These are phyloP conservation scores for Euphydryas editha DNA, from an alignment of 2,888 invertebrate genomes.

Conservation along the genomic window DNA sequence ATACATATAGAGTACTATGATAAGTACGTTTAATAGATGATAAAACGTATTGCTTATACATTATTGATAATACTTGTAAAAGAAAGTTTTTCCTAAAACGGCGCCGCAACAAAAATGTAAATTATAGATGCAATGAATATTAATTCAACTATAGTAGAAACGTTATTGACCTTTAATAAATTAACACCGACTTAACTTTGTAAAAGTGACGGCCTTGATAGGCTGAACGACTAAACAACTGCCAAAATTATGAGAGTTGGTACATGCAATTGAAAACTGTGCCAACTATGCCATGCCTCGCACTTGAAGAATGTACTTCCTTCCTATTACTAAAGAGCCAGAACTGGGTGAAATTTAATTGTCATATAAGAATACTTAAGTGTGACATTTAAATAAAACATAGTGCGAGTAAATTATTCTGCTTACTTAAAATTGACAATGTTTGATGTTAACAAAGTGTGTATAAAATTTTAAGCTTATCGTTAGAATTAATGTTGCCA, in stretches of 20 bases:
- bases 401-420: not conserved
- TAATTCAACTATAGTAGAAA: not conserved
- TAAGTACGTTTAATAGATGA: too few species aligned
- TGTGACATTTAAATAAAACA: slow-evolving; percentile 15
- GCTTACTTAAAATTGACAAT: not conserved
- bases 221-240: slow-evolving; percentile 28
- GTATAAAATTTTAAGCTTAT: not conserved
- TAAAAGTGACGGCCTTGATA: slow-evolving; percentile 27
- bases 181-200: slow-evolving; percentile 21
- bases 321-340: slow-evolving; percentile 29
- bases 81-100: too few species aligned
- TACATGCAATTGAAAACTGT: slow-evolving; percentile 39
- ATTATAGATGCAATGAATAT: too few species aligned
- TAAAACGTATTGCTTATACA: too few species aligned
- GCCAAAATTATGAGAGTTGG: slow-evolving; percentile 32
- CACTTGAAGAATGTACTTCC: slow-evolving; percentile 43
- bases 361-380: slow-evolving; percentile 22
- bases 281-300: slow-evolving; percentile 39
- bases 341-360: slow-evolving; percentile 33
- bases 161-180: slow-evolving; percentile 15
- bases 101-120: too few species aligned
- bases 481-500: too few species aligned
- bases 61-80: too few species aligned
- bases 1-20: too few species aligned
- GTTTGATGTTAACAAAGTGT: not conserved